Base-by-base conservation (phyloP, 1,140 invertebrate species). In the Venustaconcha ellipsiformis region DNA sequence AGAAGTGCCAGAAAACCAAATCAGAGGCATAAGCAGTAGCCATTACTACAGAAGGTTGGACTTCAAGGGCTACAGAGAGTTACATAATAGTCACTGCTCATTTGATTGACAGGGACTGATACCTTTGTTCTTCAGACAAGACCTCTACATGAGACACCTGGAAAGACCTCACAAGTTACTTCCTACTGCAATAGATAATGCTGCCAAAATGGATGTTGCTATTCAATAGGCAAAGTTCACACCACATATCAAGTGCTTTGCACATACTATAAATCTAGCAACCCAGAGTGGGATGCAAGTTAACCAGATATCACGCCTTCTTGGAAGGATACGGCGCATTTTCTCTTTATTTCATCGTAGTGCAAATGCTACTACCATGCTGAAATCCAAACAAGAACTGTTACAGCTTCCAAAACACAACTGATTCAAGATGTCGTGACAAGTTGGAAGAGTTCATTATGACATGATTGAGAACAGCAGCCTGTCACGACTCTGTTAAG, bases 1-100 rank as follows among this genome's bases (percentile, higher is more conserved):
- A 15, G 62, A 48, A 71, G 60, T 72, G 13, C 20, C 20, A 62
- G 67, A 60, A 63, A 59, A 56, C 74, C 65, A 23, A 63, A 26
- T 59, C 57, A 71, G 69, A 74, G 57, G 64, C 64, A 20, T 30
- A 70, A 76, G 60, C 60, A 55, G 79, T 80, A 23, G 65, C 64
- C 64, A 72, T 82, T 14, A 84, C 82, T 15, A 78, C 80, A 70
- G 81, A 84, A 75, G 74, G 76, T 67, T 85, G 81, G 82, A 84
- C 84, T 30, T 83, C 70, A 18, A 71, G 60, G 26, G 69, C 80
- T 0, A 78, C 78, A 55, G 65, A 82, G 23, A 74, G 77, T 63
- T 85, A 82, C 65, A 84, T 79, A 58, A 78, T 78, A 63, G 57
- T 84, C 72, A 86, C 83, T 64, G 78, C 66, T 37, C 79, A 86